phyloP scores from a whole-genome alignment of 2,113 vertebrate species.

The Apodemus speciosus region DNA sequence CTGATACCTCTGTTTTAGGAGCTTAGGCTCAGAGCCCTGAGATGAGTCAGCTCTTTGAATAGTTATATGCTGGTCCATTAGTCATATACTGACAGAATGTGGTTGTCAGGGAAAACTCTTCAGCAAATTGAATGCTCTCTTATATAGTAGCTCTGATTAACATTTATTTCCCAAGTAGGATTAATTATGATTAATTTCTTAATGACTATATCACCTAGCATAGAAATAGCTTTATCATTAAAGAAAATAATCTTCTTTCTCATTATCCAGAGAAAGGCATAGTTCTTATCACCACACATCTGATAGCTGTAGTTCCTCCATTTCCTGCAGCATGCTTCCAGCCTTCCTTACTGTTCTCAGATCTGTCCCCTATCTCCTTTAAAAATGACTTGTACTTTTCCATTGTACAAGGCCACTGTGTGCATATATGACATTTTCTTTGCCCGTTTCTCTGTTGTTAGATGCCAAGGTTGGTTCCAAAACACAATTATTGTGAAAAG shows the following conservation, averaged over 20 bases:
- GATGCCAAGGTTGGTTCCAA: neutral
- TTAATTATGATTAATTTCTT: slow-evolving; percentile 34
- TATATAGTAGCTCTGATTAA: slow-evolving; percentile 11
- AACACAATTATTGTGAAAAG: neutral
- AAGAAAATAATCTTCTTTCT: slow-evolving; percentile 35
- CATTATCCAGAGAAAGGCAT: slow-evolving; percentile 41
- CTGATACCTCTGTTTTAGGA: neutral
- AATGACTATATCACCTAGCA: slow-evolving; percentile 20
- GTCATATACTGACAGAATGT: neutral
- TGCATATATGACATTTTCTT: neutral
- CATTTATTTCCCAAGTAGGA: slow-evolving; percentile 3
- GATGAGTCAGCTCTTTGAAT: slow-evolving; percentile 7
- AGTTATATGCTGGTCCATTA: neutral
- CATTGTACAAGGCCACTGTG: neutral
- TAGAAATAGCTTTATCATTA: slow-evolving; percentile 36
- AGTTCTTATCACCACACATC: slow-evolving; percentile 4
- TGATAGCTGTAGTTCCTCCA: neutral
- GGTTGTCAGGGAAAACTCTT: neutral
- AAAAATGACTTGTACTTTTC: neutral
- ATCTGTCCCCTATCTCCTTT: neutral
- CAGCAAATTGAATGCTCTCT: neutral
- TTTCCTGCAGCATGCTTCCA: neutral
- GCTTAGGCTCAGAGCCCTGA: neutral
- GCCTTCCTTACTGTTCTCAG: neutral
- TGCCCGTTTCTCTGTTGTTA: neutral